These are phyloP conservation scores for Junonia oenone DNA, from an alignment of 2,888 invertebrate species.

Conservation along the genomic window DNA sequence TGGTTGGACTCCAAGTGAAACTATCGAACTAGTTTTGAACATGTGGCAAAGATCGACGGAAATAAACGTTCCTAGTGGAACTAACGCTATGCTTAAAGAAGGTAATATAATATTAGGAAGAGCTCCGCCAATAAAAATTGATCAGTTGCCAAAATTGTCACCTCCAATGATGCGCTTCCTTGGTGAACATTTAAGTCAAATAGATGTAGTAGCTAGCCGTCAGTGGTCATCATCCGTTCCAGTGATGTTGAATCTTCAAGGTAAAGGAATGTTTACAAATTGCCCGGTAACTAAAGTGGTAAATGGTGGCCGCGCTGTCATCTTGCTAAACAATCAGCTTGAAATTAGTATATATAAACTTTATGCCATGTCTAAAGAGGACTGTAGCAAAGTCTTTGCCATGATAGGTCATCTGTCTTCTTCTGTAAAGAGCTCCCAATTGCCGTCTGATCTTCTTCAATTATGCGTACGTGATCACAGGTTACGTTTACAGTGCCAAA, in stretches of 20 bases:
- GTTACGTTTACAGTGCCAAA: slow-evolving; percentile 30
- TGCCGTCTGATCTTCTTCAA: slow-evolving; percentile 19
- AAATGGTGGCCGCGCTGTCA: slow-evolving; percentile 29
- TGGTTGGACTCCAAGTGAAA: slow-evolving; percentile 28
- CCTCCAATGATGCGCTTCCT: slow-evolving; percentile 31
- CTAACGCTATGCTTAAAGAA: slow-evolving; percentile 24
- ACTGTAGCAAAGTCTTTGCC: slow-evolving; percentile 23
- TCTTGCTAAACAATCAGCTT: slow-evolving; percentile 33
- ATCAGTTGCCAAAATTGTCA: slow-evolving; percentile 28
- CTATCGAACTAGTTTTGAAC: slow-evolving; percentile 29
- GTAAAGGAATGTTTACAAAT: slow-evolving; percentile 32
- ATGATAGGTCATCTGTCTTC: slow-evolving; percentile 22
- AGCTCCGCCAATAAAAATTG: slow-evolving; percentile 33
- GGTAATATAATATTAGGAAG: slow-evolving; percentile 33
- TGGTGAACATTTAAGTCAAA: slow-evolving; percentile 33
- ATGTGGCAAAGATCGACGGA: slow-evolving; percentile 28
- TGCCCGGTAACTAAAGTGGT: slow-evolving; percentile 30
- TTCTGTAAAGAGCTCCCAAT: slow-evolving; percentile 2
- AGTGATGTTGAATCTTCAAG: slow-evolving; percentile 31
- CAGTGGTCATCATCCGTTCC: slow-evolving; percentile 30
- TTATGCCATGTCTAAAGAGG: slow-evolving; percentile 24
- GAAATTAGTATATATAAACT: slow-evolving; percentile 36
- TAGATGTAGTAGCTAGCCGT: slow-evolving; percentile 26
- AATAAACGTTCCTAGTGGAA: slow-evolving; percentile 20
- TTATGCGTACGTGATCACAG: slow-evolving; percentile 26